Percentiles rank a stretch among this genome's conserved stretches.
Evolutionary conservation across 2,797 vertebrate species (phyloP).

Genomic region (Lacerta bilineata): DNA sequence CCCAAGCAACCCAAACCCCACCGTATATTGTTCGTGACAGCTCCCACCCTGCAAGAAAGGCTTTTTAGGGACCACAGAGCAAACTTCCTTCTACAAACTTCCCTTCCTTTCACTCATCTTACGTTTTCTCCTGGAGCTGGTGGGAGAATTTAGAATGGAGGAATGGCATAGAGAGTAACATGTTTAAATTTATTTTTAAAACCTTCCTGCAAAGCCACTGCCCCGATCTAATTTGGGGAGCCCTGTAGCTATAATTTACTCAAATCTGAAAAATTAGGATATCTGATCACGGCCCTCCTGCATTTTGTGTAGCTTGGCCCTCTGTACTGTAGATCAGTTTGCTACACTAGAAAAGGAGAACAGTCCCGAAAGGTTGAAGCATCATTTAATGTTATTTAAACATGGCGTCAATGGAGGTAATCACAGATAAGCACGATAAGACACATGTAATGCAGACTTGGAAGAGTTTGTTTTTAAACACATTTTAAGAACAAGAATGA

Average conservation of each 20-base stretch:
- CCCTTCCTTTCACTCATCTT: no score
- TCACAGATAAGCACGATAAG: background rate
- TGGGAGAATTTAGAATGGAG: background rate
- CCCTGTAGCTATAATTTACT: background rate
- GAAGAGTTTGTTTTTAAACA: background rate
- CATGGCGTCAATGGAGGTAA: background rate
- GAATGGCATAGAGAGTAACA: background rate
- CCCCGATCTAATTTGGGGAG: background rate
- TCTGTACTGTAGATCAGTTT: background rate
- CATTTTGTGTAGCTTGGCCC: background rate
- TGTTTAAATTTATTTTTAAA: background rate
- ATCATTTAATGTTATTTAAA: conserved; percentile 3
- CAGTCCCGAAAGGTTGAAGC: background rate
- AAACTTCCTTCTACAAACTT: no score
- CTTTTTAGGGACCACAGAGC: no score
- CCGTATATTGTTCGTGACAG: no score
- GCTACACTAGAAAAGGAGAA: background rate
- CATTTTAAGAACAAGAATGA: background rate
- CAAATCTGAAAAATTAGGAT: background rate
- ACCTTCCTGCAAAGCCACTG: background rate
- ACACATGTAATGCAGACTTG: background rate
- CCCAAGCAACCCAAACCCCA: no score
- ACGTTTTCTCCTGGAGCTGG: background rate
- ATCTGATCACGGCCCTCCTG: background rate
- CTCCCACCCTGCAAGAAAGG: no score